Evolutionary conservation across 2,888 invertebrate genomes (phyloP), one percentile per base, ranked within the genome.

Genomic region (Clunio marinus): DNA sequence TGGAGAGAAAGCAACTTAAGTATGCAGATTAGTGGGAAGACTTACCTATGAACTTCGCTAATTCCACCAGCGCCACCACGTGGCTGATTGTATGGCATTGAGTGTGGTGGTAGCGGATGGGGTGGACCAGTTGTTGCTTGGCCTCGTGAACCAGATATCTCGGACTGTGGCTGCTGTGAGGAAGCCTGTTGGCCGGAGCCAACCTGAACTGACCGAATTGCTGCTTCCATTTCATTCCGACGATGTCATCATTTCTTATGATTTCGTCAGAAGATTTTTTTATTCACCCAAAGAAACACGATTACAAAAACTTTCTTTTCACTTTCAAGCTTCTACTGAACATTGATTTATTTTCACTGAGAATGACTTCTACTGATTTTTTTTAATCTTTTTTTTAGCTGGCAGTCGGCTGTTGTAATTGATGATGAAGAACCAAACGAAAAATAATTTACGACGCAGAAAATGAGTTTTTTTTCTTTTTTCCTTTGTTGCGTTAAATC

Each of bases 161-260:
- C 66, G 46, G 51, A 46, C 55, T 66, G 66, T 55, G 66, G 55
- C 55, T 66, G 66, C 55, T 72, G 71, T 73, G 73, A 72, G 70
- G 51, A 51, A 51, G 70, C 70, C 73, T 73, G 72, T 73, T 73
- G 74, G 77, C 77, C 74, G 77, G 73, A 74, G 77, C 78, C 78
- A 76, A 78, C 78, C 78, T 79, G 79, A 76, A 78, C 78, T 79
- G 78, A 76, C 75, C 79, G 79, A 75, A 79, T 78, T 75, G 79
- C 79, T 77, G 79, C 79, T 79, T 79, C 79, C 79, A 79, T 79
- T 77, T 79, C 79, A 79, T 79, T 78, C 79, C 79, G 79, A 78
- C 78, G 76, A 73, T 70, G 72, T 77, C 72, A 73, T 72, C 69
- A 70, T 68, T 70, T 55, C n/a, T 57, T 57, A n/a, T 24, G 10